Conservation (phyloP, 2,113 vertebrate species). For the Pterocles orientalis region DNA sequence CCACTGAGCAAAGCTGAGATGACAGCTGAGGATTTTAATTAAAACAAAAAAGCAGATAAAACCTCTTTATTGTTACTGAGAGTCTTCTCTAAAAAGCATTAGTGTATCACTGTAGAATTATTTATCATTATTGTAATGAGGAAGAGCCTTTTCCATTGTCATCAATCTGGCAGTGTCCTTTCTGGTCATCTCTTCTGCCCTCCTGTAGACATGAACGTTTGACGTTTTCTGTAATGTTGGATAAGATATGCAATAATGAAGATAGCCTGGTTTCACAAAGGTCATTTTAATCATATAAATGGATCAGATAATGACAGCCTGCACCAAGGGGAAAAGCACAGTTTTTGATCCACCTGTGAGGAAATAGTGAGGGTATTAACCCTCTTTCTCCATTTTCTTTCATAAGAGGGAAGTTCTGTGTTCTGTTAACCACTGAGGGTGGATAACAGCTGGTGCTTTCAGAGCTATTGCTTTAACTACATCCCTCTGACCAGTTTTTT, state of each 20-base stretch:
- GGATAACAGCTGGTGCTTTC: neutral
- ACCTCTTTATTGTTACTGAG: neutral
- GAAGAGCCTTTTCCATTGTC: neutral
- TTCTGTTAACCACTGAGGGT: neutral
- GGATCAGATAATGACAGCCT: neutral
- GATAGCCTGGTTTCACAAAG: neutral
- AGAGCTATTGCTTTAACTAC: neutral
- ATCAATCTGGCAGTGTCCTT: neutral
- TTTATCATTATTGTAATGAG: neutral
- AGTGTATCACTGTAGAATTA: neutral
- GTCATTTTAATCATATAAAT: neutral
- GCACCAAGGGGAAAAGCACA: neutral
- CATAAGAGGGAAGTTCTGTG: neutral
- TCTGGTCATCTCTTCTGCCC: fast-evolving
- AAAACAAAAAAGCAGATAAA: neutral
- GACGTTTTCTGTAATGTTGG: neutral
- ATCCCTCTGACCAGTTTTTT: neutral
- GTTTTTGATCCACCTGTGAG: neutral
- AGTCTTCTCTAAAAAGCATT: neutral
- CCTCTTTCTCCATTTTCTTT: neutral
- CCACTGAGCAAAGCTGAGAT: neutral
- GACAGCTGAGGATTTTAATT: neutral
- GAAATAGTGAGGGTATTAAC: neutral
- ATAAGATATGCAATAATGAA: neutral
- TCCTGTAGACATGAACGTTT: neutral